Percentiles rank a stretch among this genome's conserved stretches.
Evolutionary conservation across 2,888 invertebrate genomes (phyloP).

Genomic region (Taphrorychus bicolor): DNA sequence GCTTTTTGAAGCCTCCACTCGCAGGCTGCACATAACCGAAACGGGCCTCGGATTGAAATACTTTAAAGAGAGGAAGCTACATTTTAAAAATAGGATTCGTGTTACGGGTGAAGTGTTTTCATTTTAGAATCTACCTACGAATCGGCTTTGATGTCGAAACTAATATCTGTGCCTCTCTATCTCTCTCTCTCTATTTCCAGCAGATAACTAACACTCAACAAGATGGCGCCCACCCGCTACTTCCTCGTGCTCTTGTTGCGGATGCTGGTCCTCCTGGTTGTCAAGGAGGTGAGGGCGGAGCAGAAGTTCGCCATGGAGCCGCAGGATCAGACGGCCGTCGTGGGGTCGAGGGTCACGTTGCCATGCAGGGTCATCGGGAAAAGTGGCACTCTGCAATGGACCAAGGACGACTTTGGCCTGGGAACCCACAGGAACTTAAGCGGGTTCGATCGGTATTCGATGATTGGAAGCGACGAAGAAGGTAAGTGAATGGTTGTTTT

Average conservation of each 20-base stretch:
- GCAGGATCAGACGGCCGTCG: slow-evolving; percentile 87
- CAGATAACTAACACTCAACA: neutral
- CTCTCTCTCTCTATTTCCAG: neutral
- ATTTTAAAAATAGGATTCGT: neutral
- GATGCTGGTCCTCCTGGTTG: neutral
- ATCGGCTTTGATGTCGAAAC: neutral
- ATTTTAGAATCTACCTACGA: neutral
- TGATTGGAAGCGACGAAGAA: slow-evolving; percentile 96
- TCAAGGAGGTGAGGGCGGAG: slow-evolving; percentile 53
- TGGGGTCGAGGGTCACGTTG: slow-evolving; percentile 86
- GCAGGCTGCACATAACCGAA: neutral
- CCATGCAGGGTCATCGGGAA: slow-evolving; percentile 91
- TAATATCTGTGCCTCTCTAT: neutral
- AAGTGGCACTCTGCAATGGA: slow-evolving; percentile 93
- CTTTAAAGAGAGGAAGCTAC: slow-evolving; percentile 1
- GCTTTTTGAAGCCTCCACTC: neutral
- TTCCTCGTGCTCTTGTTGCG: neutral
- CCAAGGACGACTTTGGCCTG: slow-evolving; percentile 94
- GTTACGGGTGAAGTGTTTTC: neutral
- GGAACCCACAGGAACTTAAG: slow-evolving; percentile 90
- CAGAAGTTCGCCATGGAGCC: slow-evolving; percentile 94
- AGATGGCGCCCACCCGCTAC: neutral
- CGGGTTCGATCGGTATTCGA: slow-evolving; percentile 91
- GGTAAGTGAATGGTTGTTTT: slow-evolving; percentile 64
- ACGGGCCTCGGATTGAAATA: neutral